Evolutionary conservation across 2,888 invertebrate genomes (phyloP).

Genomic region (Masnerella sp.): DNA sequence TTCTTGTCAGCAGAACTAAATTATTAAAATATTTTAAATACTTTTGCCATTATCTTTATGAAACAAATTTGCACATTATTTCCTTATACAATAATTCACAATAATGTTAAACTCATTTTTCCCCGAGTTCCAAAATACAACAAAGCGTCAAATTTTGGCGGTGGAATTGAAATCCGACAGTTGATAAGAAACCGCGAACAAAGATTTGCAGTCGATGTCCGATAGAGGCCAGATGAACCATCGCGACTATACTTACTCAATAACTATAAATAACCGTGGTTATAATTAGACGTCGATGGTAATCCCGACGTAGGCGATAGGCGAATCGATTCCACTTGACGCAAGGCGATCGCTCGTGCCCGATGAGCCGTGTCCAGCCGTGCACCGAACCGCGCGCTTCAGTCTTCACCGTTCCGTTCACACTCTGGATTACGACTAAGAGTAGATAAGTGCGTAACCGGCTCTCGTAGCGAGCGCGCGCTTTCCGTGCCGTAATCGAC

Average conservation of each 20-base stretch:
- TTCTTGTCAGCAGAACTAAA: too few relatives aligned
- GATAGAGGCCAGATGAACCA: conserved; percentile 41
- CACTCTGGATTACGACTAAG: conserved; percentile 53
- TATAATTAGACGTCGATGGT: conserved; percentile 64
- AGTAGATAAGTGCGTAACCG: conserved; percentile 37
- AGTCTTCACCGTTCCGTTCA: conserved; percentile 39
- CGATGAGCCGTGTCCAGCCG: conserved; percentile 22
- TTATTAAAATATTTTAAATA: too few relatives aligned
- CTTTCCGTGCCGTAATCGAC: conserved; percentile 46
- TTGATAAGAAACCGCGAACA: conserved; percentile 24
- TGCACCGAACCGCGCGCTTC: conserved; percentile 1
- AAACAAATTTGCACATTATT: too few relatives aligned
- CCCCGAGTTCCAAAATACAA: too few relatives aligned
- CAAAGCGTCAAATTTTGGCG: conserved; percentile 3
- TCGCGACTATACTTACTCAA: conserved; percentile 42
- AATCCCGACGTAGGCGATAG: conserved; percentile 9
- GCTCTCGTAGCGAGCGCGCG: conserved; percentile 17
- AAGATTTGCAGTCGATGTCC: conserved; percentile 40
- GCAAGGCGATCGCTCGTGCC: neutral
- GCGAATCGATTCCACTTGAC: conserved; percentile 30
- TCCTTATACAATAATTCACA: too few relatives aligned
- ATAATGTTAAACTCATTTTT: too few relatives aligned
- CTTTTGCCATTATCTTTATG: too few relatives aligned
- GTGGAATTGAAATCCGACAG: conserved; percentile 29
- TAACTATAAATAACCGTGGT: conserved; percentile 64